Percentiles rank a stretch among this genome's conserved stretches.
Evolutionary conservation across 2,888 invertebrate species (phyloP).

Genomic region (Linnaemya tessellans): DNA sequence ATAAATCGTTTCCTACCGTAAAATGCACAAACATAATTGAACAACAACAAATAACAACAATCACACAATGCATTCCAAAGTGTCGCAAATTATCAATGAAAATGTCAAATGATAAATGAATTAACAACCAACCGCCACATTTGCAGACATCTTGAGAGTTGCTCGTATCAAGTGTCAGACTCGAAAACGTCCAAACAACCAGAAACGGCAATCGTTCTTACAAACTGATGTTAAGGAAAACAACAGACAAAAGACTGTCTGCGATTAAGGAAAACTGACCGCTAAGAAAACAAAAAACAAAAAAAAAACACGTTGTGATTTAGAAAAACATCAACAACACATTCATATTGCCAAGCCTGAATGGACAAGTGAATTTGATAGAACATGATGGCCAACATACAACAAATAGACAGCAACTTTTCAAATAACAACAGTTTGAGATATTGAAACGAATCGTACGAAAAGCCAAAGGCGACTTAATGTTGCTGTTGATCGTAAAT

Average conservation of each 20-base stretch:
- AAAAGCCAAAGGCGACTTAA: slow-evolving; percentile 62
- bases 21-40: background rate
- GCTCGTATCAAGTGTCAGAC: slow-evolving; percentile 25
- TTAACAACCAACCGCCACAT: slow-evolving; percentile 21
- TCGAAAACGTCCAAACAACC: slow-evolving; percentile 8
- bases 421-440: slow-evolving; percentile 20
- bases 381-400: slow-evolving; percentile 63
- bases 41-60: slow-evolving; percentile 4
- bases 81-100: slow-evolving; percentile 58
- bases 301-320: slow-evolving; percentile 36
- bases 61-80: background rate
- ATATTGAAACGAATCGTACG: background rate
- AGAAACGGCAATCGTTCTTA: slow-evolving; percentile 15
- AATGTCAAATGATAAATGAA: slow-evolving; percentile 38
- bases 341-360: slow-evolving; percentile 45
- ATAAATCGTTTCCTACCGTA: slow-evolving; percentile 6
- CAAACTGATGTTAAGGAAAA: slow-evolving; percentile 33
- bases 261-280: too few species aligned
- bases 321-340: slow-evolving; percentile 32
- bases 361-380: slow-evolving; percentile 48
- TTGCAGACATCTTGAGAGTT: slow-evolving; percentile 23
- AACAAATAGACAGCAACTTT: slow-evolving; percentile 35
- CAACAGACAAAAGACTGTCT: background rate
- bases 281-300: background rate
- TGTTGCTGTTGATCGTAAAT: slow-evolving; percentile 28